Evolutionary conservation across 2,888 invertebrate genomes (phyloP).

Genomic region (Heliconius hortense): DNA sequence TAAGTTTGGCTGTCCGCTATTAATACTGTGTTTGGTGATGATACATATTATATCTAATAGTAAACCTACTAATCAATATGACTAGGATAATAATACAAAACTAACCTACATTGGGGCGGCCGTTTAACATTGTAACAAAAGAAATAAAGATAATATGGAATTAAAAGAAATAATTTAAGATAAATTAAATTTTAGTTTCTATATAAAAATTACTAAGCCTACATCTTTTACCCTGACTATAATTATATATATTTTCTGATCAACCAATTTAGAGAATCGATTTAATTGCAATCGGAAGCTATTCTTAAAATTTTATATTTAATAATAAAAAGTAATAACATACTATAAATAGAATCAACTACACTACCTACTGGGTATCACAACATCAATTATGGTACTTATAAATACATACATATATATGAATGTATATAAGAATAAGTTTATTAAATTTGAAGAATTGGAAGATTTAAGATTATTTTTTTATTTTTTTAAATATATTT

Average conservation of each 20-base stretch:
- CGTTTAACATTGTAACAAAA: conserved; percentile 5
- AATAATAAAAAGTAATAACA: background rate
- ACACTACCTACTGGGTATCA: conserved; percentile 39
- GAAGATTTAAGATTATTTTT: background rate
- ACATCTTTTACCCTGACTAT: conserved; percentile 32
- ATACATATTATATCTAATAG: background rate
- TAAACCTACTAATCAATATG: conserved; percentile 28
- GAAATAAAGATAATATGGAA: background rate
- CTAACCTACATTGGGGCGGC: conserved; percentile 37
- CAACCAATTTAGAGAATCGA: conserved; percentile 21
- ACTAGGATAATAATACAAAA: conserved; percentile 24
- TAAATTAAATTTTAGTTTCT: conserved; percentile 1
- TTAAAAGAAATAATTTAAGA: background rate
- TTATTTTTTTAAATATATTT: conserved; percentile 15
- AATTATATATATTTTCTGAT: conserved; percentile 21
- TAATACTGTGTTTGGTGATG: conserved; percentile 8
- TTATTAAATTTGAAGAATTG: conserved; percentile 8
- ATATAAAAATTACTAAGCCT: conserved; percentile 26
- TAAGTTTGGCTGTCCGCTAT: conserved; percentile 9
- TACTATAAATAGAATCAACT: conserved; percentile 27
- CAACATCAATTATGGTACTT: conserved; percentile 37
- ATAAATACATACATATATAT: conserved; percentile 15
- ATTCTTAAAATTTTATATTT: conserved; percentile 13
- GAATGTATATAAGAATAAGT: background rate
- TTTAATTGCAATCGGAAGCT: conserved; percentile 36